phyloP scores from a whole-genome alignment of 1,140 invertebrate genomes.

The Liolophura sinensis region DNA sequence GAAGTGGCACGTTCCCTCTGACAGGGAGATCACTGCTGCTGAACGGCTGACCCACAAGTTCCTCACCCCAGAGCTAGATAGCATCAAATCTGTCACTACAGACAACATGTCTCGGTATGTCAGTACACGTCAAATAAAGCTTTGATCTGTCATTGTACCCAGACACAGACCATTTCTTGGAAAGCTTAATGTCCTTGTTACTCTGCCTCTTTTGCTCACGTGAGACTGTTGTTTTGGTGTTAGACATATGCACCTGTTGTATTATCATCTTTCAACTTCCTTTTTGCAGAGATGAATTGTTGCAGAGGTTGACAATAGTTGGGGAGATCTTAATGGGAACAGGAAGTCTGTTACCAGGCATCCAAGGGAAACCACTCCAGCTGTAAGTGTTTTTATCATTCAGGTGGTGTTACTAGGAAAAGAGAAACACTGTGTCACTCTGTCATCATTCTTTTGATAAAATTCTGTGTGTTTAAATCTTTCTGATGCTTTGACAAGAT shows the following conservation, averaged over 20 bases:
- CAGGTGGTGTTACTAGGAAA: too few species aligned
- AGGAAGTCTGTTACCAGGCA: constrained; percentile 63
- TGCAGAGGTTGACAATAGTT: constrained; percentile 61
- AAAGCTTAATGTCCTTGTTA: neutral
- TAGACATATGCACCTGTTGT: constrained; percentile 2
- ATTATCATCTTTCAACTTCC: constrained; percentile 9
- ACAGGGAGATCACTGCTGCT: constrained; percentile 70
- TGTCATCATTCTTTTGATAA: too few species aligned
- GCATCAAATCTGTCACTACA: constrained; percentile 30
- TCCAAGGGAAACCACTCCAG: constrained; percentile 62
- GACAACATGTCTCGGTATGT: constrained; percentile 37
- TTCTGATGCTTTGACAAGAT: too few species aligned
- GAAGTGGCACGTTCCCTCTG: constrained; percentile 76
- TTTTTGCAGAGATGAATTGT: constrained; percentile 60
- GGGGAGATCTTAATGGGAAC: constrained; percentile 63
- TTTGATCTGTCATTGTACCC: neutral
- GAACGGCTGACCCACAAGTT: constrained; percentile 62
- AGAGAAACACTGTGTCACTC: too few species aligned
- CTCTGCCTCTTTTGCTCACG: neutral
- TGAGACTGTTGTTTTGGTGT: neutral
- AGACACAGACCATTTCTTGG: neutral
- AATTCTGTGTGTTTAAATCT: too few species aligned
- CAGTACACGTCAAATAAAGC: neutral
- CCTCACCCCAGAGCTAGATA: constrained; percentile 42
- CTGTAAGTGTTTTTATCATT: constrained; percentile 58